phyloP scores from a whole-genome alignment of 2,888 invertebrate species.

The Papilio demoleus region DNA sequence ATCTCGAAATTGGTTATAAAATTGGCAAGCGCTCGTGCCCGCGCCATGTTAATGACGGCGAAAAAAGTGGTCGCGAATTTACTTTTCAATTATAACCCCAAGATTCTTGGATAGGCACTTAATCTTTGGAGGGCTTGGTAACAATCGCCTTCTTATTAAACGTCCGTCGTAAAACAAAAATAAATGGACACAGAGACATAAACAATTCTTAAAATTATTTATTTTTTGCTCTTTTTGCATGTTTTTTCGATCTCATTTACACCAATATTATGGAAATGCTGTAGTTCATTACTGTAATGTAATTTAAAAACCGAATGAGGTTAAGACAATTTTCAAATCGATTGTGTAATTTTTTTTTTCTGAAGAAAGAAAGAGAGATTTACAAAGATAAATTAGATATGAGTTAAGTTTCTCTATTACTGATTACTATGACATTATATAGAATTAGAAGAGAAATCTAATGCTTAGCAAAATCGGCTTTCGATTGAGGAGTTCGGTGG shows the following conservation, averaged over 20 bases:
- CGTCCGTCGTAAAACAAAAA: constrained; percentile 22
- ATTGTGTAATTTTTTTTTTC: too few species aligned
- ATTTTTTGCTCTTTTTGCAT: not conserved
- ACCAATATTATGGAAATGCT: not conserved
- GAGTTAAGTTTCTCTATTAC: not conserved
- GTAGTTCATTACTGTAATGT: too few species aligned
- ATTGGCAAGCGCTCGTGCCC: constrained; percentile 78
- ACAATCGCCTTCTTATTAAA: constrained; percentile 29
- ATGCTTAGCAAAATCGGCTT: constrained; percentile 50
- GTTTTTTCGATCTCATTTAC: not conserved
- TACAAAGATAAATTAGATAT: too few species aligned
- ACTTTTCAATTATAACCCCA: constrained; percentile 74
- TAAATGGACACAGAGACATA: constrained; percentile 3
- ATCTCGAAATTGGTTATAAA: constrained; percentile 76
- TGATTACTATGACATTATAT: not conserved
- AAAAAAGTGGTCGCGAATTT: constrained; percentile 64
- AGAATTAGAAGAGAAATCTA: constrained; percentile 53
- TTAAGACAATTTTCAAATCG: too few species aligned
- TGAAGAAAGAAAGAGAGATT: too few species aligned
- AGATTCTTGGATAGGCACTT: constrained; percentile 64
- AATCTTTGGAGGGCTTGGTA: constrained; percentile 32
- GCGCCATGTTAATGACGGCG: constrained; percentile 67
- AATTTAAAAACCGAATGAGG: too few species aligned
- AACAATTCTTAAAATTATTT: not conserved
- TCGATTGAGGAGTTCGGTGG: constrained; percentile 63